These are phyloP conservation scores for Thera britannica DNA, from an alignment of 2,888 invertebrate genomes.

Conservation along the genomic window DNA sequence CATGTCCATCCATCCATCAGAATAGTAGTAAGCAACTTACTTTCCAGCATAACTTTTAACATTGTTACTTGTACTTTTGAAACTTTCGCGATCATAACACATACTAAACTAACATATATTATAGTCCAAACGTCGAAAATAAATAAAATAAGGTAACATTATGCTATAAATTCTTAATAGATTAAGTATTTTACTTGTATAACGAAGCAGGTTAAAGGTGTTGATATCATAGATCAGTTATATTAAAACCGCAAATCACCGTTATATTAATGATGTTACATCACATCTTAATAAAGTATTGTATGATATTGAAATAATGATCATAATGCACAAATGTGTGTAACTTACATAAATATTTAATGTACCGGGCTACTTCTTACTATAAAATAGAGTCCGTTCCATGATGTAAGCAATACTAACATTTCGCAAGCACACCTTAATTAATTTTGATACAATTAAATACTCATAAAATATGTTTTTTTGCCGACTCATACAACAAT, in stretches of 20 bases:
- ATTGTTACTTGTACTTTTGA: too few species aligned
- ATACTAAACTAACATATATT: too few species aligned
- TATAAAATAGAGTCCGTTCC: conserved; percentile 41
- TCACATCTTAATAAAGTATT: conserved; percentile 34
- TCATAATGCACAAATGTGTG: conserved; percentile 40
- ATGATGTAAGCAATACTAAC: conserved; percentile 51
- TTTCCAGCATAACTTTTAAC: neutral
- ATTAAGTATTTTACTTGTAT: too few species aligned
- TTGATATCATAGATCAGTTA: neutral
- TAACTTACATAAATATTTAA: conserved; percentile 28
- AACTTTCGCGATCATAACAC: too few species aligned
- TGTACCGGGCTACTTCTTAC: conserved; percentile 28
- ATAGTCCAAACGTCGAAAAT: too few species aligned
- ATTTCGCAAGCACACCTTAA: conserved; percentile 53
- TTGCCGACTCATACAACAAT: conserved; percentile 41
- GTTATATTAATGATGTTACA: conserved; percentile 30
- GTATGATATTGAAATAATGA: conserved; percentile 58
- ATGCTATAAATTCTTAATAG: too few species aligned
- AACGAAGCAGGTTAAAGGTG: too few species aligned
- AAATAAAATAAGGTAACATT: too few species aligned
- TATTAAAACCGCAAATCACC: conserved; percentile 29
- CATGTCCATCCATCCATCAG: conserved; percentile 15
- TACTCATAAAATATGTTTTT: conserved; percentile 43
- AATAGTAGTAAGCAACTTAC: too few species aligned
- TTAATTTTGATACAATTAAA: conserved; percentile 51